Evolutionary conservation across 2,113 vertebrate species (phyloP).

Genomic region (Pungitius pungitius): DNA sequence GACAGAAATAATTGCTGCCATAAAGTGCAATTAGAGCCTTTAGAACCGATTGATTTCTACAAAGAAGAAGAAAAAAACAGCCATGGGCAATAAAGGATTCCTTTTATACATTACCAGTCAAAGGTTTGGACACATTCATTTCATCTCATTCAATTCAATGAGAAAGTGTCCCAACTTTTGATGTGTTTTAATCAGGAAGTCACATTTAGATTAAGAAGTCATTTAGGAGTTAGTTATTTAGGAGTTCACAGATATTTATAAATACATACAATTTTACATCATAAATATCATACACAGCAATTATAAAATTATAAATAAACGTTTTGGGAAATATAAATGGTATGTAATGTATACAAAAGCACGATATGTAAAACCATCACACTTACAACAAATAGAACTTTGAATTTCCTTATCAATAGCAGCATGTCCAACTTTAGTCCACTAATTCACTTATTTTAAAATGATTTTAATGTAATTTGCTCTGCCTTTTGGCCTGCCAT

Average conservation of each 20-base stretch:
- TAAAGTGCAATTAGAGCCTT: neutral
- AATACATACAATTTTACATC: neutral
- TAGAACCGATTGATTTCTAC: neutral
- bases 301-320: neutral
- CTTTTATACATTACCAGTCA: neutral
- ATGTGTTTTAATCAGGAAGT: neutral
- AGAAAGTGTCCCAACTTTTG: too few species aligned
- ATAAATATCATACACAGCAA: too few species aligned
- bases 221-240: neutral
- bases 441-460: neutral
- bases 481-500: neutral
- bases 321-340: neutral
- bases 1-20: neutral
- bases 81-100: neutral
- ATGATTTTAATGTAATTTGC: too few species aligned
- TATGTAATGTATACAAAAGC: neutral
- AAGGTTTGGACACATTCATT: too few species aligned
- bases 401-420: neutral
- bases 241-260: neutral
- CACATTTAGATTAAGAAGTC: neutral
- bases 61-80: neutral
- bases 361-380: neutral
- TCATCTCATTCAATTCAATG: too few species aligned
- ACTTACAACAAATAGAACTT: neutral
- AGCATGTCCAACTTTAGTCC: neutral